Conservation (phyloP, 2,797 vertebrate species). For the Hoplostethus mediterraneus region DNA sequence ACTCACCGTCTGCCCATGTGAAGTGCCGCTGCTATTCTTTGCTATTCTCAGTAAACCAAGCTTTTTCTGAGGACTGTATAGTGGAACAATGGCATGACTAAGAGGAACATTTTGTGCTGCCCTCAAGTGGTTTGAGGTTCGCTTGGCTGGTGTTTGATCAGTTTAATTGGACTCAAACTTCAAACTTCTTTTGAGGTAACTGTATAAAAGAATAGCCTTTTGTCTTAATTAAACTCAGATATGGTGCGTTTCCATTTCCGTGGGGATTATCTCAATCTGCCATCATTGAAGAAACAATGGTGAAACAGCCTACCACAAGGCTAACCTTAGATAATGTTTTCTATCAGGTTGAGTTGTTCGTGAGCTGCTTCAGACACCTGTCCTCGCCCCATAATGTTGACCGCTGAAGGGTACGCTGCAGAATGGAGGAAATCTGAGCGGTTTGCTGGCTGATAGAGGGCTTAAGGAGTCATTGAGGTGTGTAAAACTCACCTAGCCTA, state of each 20-base stretch:
- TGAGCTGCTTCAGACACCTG: constrained; percentile 50
- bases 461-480: constrained; percentile 64
- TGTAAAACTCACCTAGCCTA: constrained; percentile 63
- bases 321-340: constrained; percentile 2
- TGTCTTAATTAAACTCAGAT: constrained; percentile 9
- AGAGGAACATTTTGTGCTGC: constrained; percentile 13
- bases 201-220: not conserved
- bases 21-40: constrained; percentile 27
- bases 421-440: constrained; percentile 57
- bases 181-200: constrained; percentile 5
- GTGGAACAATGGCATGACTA: constrained; percentile 18
- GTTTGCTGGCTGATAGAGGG: constrained; percentile 53
- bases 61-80: constrained; percentile 1
- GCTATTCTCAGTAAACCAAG: constrained; percentile 1
- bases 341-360: constrained; percentile 9
- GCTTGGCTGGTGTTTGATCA: not conserved
- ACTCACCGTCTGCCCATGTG: constrained; percentile 49
- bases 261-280: not conserved
- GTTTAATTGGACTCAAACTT: constrained; percentile 24
- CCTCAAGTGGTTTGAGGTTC: not conserved
- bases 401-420: constrained; percentile 9
- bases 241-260: not conserved
- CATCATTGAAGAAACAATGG: not conserved
- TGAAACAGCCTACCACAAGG: constrained; percentile 1
- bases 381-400: constrained; percentile 50